Evolutionary conservation across 2,113 vertebrate genomes (phyloP).

Genomic region (Bufo bufo): DNA sequence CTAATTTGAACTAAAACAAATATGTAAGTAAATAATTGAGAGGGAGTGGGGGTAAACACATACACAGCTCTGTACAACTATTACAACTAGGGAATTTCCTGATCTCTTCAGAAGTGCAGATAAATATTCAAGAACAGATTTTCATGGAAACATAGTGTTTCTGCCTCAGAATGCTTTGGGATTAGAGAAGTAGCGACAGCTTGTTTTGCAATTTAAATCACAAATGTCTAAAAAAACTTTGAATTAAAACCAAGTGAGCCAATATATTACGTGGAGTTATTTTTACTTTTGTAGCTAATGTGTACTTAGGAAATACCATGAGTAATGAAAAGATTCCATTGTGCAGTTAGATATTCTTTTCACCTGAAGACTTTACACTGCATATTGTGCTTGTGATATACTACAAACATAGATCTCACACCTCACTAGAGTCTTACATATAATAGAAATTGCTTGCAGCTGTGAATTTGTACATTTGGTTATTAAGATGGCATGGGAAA

Average conservation of each 20-base stretch:
- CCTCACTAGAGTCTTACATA: not conserved
- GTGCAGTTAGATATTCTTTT: not conserved
- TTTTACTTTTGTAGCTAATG: not conserved
- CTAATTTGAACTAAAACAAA: not conserved
- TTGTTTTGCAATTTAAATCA: slow-evolving; percentile 33
- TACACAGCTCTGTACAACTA: not conserved
- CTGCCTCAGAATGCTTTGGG: slow-evolving; percentile 1
- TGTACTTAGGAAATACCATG: slow-evolving; percentile 24
- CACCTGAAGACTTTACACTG: not conserved
- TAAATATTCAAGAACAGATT: slow-evolving; percentile 16
- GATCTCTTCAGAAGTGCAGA: slow-evolving; percentile 18
- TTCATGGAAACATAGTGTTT: slow-evolving; percentile 23
- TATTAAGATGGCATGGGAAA: not conserved
- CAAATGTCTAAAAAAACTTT: slow-evolving; percentile 5
- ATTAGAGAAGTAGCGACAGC: not conserved
- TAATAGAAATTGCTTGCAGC: not conserved
- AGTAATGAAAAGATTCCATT: slow-evolving; percentile 6
- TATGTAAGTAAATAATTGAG: slow-evolving; percentile 26
- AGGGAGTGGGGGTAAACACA: not conserved
- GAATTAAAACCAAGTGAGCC: not conserved
- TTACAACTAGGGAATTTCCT: slow-evolving; percentile 22
- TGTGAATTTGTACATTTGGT: not conserved
- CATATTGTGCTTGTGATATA: not conserved
- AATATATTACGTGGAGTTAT: slow-evolving; percentile 8
- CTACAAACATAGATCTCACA: not conserved